A percentile compares a stretch with the other conserved stretches of the same genome.
Evolutionary conservation across 2,113 vertebrate species (phyloP).

Genomic region (Micromys minutus): DNA sequence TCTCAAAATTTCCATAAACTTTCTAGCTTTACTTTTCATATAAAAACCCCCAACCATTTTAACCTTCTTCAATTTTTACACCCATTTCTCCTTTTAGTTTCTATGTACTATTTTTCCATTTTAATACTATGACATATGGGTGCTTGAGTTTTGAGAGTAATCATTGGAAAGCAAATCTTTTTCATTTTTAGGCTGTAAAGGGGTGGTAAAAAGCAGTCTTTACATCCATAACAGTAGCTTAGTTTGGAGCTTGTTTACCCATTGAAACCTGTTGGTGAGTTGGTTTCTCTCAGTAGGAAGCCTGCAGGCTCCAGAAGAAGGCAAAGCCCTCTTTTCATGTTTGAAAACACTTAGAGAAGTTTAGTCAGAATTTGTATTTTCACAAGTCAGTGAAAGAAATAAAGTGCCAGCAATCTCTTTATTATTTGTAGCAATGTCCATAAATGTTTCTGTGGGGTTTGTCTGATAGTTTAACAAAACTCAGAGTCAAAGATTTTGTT

Average conservation of each 20-base stretch:
- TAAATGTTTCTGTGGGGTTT: neutral
- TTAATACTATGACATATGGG: neutral
- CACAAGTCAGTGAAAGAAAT: neutral
- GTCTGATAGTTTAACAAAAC: neutral
- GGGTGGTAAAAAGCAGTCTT: neutral
- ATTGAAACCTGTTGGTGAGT: neutral
- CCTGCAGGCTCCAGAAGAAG: neutral
- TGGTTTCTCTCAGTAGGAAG: neutral
- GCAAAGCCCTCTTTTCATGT: neutral
- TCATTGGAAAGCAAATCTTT: neutral
- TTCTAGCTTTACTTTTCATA: neutral
- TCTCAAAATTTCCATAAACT: neutral
- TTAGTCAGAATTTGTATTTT: neutral
- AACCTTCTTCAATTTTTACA: neutral
- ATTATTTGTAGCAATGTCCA: neutral
- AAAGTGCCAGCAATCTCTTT: neutral
- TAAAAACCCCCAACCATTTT: neutral
- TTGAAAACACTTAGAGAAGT: neutral
- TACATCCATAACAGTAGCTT: neutral
- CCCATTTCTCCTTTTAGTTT: neutral
- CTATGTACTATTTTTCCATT: neutral
- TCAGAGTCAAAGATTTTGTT: neutral
- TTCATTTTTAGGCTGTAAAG: neutral
- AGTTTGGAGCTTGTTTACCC: neutral
- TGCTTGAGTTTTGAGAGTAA: neutral